Conservation (phyloP, 2,113 vertebrate species). For the Myotis brandtii region DNA sequence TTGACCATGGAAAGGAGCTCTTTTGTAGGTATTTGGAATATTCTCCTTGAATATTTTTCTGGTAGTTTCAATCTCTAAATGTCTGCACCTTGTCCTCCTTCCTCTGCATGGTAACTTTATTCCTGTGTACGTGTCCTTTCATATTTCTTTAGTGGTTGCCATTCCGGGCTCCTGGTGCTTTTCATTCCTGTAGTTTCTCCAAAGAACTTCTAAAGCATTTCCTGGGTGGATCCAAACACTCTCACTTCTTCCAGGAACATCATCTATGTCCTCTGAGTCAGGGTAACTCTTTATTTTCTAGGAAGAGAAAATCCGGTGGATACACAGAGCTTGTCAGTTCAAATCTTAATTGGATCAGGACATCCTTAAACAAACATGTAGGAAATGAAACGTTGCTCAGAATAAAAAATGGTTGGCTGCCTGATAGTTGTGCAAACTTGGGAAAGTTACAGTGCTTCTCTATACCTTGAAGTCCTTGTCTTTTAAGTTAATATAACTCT, state of each 20-base stretch:
- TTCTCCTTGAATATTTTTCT: constrained; percentile 2
- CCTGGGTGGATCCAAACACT: neutral
- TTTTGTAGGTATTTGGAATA: neutral
- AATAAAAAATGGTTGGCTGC: neutral
- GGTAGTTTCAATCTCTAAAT: neutral
- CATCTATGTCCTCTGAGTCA: constrained; percentile 16
- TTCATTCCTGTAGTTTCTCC: neutral
- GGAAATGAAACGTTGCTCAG: neutral
- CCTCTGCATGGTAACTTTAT: neutral
- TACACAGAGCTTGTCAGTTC: neutral
- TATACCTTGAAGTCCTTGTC: neutral
- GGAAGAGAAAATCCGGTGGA: constrained; percentile 17
- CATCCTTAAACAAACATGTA: neutral
- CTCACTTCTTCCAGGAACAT: neutral
- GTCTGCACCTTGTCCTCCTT: neutral
- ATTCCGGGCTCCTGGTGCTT: neutral
- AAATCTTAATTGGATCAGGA: neutral
- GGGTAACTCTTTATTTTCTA: neutral
- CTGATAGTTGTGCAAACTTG: neutral
- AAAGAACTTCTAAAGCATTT: constrained; percentile 15
- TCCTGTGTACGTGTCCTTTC: neutral
- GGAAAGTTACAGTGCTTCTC: neutral
- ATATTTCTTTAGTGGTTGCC: neutral
- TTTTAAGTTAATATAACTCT: constrained; percentile 52
- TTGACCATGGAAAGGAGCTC: neutral